phyloP scores from a whole-genome alignment of 2,113 vertebrate genomes.

The Chaetops frenatus region DNA sequence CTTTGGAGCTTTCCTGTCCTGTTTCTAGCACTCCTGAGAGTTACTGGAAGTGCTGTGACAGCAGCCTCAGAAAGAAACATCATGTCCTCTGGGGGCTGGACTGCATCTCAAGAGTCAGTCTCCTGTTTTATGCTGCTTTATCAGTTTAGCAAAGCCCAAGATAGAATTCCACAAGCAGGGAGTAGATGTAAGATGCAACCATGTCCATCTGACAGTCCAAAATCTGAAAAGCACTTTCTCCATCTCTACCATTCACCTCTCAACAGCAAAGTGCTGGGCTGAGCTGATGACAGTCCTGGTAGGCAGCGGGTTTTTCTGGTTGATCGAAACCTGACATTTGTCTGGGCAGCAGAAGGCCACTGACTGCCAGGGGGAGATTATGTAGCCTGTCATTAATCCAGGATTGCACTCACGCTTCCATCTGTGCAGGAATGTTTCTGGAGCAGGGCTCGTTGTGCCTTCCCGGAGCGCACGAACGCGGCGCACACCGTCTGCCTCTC shows the following conservation, averaged over 20 bases:
- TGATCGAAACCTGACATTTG: constrained; percentile 42
- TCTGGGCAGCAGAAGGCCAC: constrained; percentile 36
- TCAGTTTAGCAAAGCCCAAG: background rate
- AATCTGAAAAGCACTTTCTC: background rate
- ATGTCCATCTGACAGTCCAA: background rate
- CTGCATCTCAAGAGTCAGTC: background rate
- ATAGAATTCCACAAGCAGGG: background rate
- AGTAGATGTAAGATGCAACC: background rate
- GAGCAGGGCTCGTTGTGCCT: background rate
- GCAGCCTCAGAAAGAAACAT: background rate
- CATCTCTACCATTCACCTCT: background rate
- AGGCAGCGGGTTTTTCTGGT: constrained; percentile 13
- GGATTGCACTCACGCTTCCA: background rate
- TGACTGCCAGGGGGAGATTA: constrained; percentile 24
- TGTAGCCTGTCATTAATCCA: background rate
- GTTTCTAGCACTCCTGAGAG: background rate
- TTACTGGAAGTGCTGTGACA: background rate
- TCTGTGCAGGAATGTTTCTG: background rate
- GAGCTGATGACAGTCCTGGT: background rate
- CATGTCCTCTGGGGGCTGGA: background rate
- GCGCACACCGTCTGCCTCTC: background rate
- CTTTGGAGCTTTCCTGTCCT: background rate
- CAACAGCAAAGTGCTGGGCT: background rate
- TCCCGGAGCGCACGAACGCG: background rate
- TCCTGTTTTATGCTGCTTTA: background rate